These are phyloP conservation scores for Halichoeres trimaculatus DNA, from an alignment of 2,113 vertebrate genomes.

Conservation along the genomic window DNA sequence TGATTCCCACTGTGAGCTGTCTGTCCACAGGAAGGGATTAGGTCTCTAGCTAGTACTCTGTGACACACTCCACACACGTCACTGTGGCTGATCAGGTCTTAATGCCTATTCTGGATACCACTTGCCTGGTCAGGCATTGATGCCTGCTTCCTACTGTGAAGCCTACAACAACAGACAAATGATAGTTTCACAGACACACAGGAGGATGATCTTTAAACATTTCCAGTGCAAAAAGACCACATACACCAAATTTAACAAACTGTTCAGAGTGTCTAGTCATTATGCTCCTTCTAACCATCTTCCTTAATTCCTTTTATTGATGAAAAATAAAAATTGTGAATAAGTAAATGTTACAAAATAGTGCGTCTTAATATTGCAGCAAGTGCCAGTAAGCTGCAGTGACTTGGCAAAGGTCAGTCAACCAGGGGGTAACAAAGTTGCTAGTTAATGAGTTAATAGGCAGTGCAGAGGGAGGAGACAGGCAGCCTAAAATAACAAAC, in stretches of 20 bases:
- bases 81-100: constrained; percentile 71
- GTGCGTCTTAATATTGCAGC: neutral
- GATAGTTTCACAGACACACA: neutral
- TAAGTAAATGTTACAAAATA: constrained; percentile 7
- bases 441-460: constrained; percentile 32
- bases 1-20: constrained; percentile 44
- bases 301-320: neutral
- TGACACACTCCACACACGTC: constrained; percentile 54
- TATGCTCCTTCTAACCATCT: neutral
- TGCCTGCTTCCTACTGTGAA: constrained; percentile 17
- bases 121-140: constrained; percentile 23
- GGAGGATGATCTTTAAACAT: neutral
- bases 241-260: neutral
- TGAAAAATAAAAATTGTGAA: neutral
- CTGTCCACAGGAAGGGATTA: constrained; percentile 65
- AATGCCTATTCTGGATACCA: constrained; percentile 66
- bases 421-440: constrained; percentile 22
- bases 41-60: constrained; percentile 26
- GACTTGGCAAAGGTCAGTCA: constrained; percentile 18
- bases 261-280: no score
- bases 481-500: constrained; percentile 43
- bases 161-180: constrained; percentile 9
- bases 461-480: constrained; percentile 30
- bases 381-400: constrained; percentile 9
- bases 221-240: neutral